These are phyloP conservation scores for Syritta pipiens DNA, from an alignment of 2,888 invertebrate genomes.

Conservation along the genomic window DNA sequence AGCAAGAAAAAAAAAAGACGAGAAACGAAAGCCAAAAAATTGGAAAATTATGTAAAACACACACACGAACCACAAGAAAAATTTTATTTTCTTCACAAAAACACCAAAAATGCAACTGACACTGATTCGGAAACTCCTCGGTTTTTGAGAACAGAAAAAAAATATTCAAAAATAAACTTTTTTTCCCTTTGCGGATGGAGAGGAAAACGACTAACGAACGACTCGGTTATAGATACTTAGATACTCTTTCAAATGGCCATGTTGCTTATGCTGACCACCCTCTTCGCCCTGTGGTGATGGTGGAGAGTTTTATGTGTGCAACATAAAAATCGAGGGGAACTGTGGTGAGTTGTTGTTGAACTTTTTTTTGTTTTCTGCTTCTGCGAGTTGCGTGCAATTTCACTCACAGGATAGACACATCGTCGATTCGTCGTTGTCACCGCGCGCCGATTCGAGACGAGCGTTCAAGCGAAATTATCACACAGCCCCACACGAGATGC, in stretches of 20 bases:
- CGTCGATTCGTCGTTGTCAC: not conserved
- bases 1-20: not conserved
- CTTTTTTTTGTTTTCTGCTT: not conserved
- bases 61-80: not conserved
- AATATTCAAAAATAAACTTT: constrained; percentile 59
- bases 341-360: constrained; percentile 45
- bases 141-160: constrained; percentile 5
- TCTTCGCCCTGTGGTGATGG: constrained; percentile 25
- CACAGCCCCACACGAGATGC: constrained; percentile 47
- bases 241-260: constrained; percentile 61
- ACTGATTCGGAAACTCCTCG: not conserved
- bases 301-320: constrained; percentile 43
- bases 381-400: constrained; percentile 54
- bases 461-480: constrained; percentile 40
- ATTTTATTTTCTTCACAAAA: constrained; percentile 40
- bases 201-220: constrained; percentile 44
- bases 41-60: constrained; percentile 41
- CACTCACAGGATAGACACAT: constrained; percentile 23
- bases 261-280: constrained; percentile 67
- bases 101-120: constrained; percentile 47
- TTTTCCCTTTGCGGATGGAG: constrained; percentile 9
- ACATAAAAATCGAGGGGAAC: constrained; percentile 52
- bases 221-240: constrained; percentile 56
- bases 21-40: constrained; percentile 11
- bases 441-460: constrained; percentile 1